Percentiles rank a stretch among this genome's conserved stretches.
Conservation (phyloP, 2,113 vertebrate genomes). For the Hyaena hyaena region DNA sequence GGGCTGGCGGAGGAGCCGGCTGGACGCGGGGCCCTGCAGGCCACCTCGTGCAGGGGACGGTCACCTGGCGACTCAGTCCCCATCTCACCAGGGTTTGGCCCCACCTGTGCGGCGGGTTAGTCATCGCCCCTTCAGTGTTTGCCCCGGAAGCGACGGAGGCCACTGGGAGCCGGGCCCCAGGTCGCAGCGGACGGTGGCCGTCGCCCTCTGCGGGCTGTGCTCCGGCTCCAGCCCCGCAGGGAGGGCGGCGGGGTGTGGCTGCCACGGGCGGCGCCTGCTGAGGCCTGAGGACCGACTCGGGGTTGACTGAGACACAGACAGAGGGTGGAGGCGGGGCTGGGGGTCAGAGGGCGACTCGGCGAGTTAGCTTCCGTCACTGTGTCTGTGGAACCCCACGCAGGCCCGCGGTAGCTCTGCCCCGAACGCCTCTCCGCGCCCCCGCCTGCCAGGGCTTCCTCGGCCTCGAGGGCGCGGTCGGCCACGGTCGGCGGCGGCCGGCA, state of each 20-base stretch:
- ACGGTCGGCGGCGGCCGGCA: no score
- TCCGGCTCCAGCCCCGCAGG: not conserved
- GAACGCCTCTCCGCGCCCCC: not conserved
- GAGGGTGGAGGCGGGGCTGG: not conserved
- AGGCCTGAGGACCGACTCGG: not conserved
- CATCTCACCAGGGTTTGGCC: no score
- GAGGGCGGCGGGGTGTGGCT: no score
- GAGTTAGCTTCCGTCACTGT: no score
- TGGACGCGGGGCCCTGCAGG: not conserved
- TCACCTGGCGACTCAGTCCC: not conserved
- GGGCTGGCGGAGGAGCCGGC: not conserved
- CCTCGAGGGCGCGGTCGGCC: no score
- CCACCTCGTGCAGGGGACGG: fast-evolving
- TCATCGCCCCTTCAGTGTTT: not conserved
- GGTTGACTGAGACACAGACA: not conserved
- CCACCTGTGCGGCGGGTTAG: not conserved
- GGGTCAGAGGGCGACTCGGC: no score
- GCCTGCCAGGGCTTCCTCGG: not conserved
- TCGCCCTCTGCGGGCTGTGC: no score
- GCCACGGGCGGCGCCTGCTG: not conserved
- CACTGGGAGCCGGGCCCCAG: not conserved
- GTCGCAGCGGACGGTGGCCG: no score
- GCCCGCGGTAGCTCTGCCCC: no score
- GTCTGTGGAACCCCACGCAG: not conserved
- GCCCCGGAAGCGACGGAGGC: no score